Evolutionary conservation across 2,797 vertebrate genomes (phyloP).

Genomic region (Parauchenoglanis punctatus): DNA sequence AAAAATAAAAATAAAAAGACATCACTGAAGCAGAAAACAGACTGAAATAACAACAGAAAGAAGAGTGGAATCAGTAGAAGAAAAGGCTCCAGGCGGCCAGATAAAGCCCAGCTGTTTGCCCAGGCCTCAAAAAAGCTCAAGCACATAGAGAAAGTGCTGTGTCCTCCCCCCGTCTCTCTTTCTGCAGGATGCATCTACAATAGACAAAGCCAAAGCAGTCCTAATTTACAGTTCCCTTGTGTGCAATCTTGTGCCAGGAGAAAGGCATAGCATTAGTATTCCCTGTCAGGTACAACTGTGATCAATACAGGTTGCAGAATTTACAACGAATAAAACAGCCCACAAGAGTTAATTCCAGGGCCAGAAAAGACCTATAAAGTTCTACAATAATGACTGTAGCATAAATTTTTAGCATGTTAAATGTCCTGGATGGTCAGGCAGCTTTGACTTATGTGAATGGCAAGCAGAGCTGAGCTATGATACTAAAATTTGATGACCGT

Average conservation of each 20-base stretch:
- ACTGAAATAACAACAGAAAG: constrained; percentile 44
- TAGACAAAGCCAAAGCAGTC: constrained; percentile 27
- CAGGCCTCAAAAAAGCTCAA: constrained; percentile 47
- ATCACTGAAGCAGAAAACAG: constrained; percentile 20
- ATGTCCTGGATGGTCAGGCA: neutral
- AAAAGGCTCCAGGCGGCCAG: constrained; percentile 42
- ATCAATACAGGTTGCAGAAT: constrained; percentile 48
- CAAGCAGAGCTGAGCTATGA: neutral
- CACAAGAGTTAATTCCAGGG: constrained; percentile 28
- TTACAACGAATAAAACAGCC: constrained; percentile 38
- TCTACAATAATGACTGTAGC: constrained; percentile 8
- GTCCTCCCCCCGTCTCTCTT: constrained; percentile 1
- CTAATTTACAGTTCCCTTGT: constrained; percentile 46
- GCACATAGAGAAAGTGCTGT: constrained; percentile 28
- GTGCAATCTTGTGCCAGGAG: constrained; percentile 26
- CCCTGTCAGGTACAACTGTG: constrained; percentile 44
- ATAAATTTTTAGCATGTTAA: constrained; percentile 11
- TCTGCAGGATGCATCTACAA: constrained; percentile 37
- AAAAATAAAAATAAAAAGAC: neutral
- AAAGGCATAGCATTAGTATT: constrained; percentile 47
- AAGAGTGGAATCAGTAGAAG: constrained; percentile 24
- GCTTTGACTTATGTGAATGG: neutral
- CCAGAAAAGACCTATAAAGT: constrained; percentile 4
- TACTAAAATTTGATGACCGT: neutral
- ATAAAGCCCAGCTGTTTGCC: constrained; percentile 50